Percentiles rank a stretch among this genome's conserved stretches.
Evolutionary conservation across 2,888 invertebrate genomes (phyloP).

Genomic region (Zootermopsis nevadensis): DNA sequence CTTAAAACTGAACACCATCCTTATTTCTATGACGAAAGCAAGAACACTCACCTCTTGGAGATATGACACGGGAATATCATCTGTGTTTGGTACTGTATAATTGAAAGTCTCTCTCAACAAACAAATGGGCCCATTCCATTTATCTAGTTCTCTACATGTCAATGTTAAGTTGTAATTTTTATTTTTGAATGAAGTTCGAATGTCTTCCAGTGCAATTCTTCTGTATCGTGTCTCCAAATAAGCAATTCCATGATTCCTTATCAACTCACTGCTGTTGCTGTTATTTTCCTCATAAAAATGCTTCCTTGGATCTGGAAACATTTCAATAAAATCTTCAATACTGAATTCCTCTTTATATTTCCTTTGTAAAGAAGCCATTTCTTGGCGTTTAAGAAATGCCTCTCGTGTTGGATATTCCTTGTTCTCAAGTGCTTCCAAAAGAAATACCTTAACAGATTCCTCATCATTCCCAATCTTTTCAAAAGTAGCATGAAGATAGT

Average conservation of each 20-base stretch:
- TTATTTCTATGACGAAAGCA: neutral
- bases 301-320: slow-evolving; percentile 63
- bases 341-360: slow-evolving; percentile 64
- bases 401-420: slow-evolving; percentile 56
- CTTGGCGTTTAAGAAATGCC: slow-evolving; percentile 44
- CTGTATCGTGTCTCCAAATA: slow-evolving; percentile 41
- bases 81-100: neutral
- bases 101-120: neutral
- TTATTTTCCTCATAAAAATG: slow-evolving; percentile 57
- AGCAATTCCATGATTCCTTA: neutral
- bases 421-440: slow-evolving; percentile 55
- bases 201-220: neutral
- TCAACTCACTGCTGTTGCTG: neutral
- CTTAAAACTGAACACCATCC: neutral
- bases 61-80: neutral
- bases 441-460: slow-evolving; percentile 55
- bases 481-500: slow-evolving; percentile 55
- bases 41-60: slow-evolving; percentile 40
- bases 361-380: slow-evolving; percentile 59
- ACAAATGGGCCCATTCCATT: neutral
- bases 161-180: slow-evolving; percentile 31
- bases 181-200: neutral
- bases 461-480: slow-evolving; percentile 52
- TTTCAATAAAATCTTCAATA: slow-evolving; percentile 62
- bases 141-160: slow-evolving; percentile 38